Evolutionary conservation across 2,888 invertebrate genomes (phyloP), one percentile per base, ranked within the genome.

Genomic region (Hoplodrina blanda): DNA sequence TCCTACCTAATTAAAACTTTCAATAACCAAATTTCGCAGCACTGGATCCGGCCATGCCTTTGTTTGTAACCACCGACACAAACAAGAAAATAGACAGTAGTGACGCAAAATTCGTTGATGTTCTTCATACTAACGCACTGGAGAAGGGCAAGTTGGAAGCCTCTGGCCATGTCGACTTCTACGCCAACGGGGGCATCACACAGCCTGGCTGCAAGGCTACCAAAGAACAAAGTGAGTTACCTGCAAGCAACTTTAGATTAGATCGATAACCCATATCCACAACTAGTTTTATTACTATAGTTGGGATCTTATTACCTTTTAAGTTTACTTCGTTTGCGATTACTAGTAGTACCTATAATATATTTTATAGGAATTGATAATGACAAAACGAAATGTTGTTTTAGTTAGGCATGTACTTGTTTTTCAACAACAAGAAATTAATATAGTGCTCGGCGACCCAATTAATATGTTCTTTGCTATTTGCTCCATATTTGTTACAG

Each of bases 21-120:
- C 15, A 37, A n/a, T 3, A 25, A 46, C 4, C n/a, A 55, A 52
- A 46, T 57, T 37, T 4, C 10, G 8, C 80, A 97, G 97, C 96
- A 3, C 86, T 97, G n/a, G 97, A 97, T 86, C 97, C 97, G 0
- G 97, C 97, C 0, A 90, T 97, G 84, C 97, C 97, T 0, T 83
- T 97, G 10, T 97, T 97, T 79, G 96, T 96, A 0, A 94, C 96
- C 0, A 90, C 89, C 0, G 92, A 96, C 61, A 67, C 83, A 0
- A 89, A 90, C 0, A 93, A 91, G 52, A 96, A 96, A 82, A 80
- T 97, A 37, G 97, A 97, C 84, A 80, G 91, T 0, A 87, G 86
- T 0, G 97, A 97, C 85, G 97, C 97, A 0, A 92, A 94, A 0
- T 97, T 96, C 80, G 97, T 97, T 0, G 97, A 97, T 83, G 95